A percentile compares a stretch with the other conserved stretches of the same genome.
Evolutionary conservation across 2,888 invertebrate species (phyloP).

Genomic region (Neoscelio sp.): DNA sequence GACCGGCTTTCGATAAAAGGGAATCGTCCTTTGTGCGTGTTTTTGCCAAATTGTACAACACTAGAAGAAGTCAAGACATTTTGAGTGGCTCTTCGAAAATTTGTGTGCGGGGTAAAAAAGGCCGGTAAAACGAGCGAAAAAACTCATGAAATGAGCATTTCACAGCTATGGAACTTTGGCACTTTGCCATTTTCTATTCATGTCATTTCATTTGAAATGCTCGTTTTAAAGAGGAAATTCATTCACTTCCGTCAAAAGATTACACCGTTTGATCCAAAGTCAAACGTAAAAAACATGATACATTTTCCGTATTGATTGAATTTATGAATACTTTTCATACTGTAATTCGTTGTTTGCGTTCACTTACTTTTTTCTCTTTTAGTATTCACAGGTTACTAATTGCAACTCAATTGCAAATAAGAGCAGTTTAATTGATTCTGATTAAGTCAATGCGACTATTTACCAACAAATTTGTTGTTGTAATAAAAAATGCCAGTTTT

Average conservation of each 20-base stretch:
- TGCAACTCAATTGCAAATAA: too few relatives aligned
- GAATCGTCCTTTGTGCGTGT: background rate
- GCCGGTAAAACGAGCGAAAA: slow-evolving; percentile 14
- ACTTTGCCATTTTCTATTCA: slow-evolving; percentile 50
- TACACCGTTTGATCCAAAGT: slow-evolving; percentile 39
- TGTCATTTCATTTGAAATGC: slow-evolving; percentile 27
- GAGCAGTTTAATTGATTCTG: too few relatives aligned
- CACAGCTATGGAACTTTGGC: slow-evolving; percentile 32
- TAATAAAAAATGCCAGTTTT: too few relatives aligned
- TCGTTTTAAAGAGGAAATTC: slow-evolving; percentile 54
- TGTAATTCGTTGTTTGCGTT: too few relatives aligned
- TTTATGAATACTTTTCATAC: background rate
- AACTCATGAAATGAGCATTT: slow-evolving; percentile 29
- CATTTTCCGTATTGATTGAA: slow-evolving; percentile 4
- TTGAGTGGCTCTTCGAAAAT: background rate
- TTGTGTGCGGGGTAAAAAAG: too few relatives aligned
- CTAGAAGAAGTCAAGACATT: background rate
- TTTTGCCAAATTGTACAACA: background rate
- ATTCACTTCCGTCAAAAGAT: slow-evolving; percentile 52
- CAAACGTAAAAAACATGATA: slow-evolving; percentile 41
- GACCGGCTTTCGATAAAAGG: too few relatives aligned
- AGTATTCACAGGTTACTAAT: too few relatives aligned
- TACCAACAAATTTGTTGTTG: too few relatives aligned
- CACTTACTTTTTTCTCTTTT: too few relatives aligned
- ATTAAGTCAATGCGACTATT: too few relatives aligned